Evolutionary conservation across 2,888 invertebrate species (phyloP).

Genomic region (Drosophila peninsularis): DNA sequence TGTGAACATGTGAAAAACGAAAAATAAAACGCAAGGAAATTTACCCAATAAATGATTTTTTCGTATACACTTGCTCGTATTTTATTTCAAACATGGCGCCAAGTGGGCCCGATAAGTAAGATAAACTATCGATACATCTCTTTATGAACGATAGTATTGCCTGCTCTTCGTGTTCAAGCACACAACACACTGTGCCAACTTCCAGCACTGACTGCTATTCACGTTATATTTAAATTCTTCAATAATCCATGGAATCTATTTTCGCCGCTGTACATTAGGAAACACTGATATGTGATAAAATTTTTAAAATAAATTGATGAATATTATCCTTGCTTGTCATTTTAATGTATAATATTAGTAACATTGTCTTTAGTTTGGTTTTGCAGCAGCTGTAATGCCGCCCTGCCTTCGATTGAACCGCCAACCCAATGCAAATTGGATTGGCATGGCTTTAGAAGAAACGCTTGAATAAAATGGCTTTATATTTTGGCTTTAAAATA

Average conservation of each 20-base stretch:
- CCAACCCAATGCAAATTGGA: neutral
- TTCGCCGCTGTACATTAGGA: neutral
- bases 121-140: neutral
- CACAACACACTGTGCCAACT: neutral
- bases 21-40: slow-evolving; percentile 66
- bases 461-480: neutral
- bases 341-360: neutral
- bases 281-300: neutral
- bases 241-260: neutral
- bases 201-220: neutral
- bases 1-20: slow-evolving; percentile 53
- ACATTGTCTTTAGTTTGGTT: neutral
- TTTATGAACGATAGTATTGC: neutral
- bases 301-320: neutral
- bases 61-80: slow-evolving; percentile 50
- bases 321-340: neutral
- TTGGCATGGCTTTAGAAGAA: neutral
- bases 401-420: neutral
- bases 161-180: neutral
- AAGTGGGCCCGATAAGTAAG: neutral
- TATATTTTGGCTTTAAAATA: neutral
- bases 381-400: neutral
- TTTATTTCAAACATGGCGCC: slow-evolving; percentile 1
- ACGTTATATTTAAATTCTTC: neutral
- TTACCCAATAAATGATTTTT: slow-evolving; percentile 79